These are phyloP conservation scores for Platycheirus albimanus DNA, from an alignment of 2,888 invertebrate genomes.

Conservation along the genomic window DNA sequence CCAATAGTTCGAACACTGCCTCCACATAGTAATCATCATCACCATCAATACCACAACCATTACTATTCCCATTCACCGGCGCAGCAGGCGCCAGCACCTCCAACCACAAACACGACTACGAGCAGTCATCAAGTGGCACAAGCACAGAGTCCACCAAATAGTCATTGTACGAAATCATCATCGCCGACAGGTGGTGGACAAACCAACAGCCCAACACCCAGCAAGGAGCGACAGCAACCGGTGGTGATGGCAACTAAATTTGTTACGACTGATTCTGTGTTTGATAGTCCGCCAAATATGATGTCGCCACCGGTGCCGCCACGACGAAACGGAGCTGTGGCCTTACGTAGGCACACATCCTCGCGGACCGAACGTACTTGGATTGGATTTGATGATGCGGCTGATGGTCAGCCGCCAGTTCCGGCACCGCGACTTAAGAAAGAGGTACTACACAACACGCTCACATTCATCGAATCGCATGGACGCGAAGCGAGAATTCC, in stretches of 20 bases:
- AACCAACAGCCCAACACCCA: neutral
- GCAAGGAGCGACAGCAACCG: neutral
- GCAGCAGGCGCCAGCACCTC: constrained; percentile 75
- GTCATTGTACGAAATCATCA: too few relatives aligned
- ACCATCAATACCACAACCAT: constrained; percentile 68
- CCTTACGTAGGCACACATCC: constrained; percentile 78
- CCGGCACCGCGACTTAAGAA: constrained; percentile 81
- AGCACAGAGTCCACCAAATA: constrained; percentile 60
- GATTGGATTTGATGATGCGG: constrained; percentile 76
- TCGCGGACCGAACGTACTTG: constrained; percentile 78
- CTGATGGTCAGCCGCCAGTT: constrained; percentile 77
- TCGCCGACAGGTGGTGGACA: constrained; percentile 24
- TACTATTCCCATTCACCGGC: constrained; percentile 64
- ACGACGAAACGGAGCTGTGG: constrained; percentile 75
- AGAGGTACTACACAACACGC: constrained; percentile 79
- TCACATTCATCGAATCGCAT: constrained; percentile 67
- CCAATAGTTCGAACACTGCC: constrained; percentile 53
- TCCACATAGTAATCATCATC: constrained; percentile 75
- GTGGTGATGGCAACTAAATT: constrained; percentile 53
- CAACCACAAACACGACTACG: constrained; percentile 75
- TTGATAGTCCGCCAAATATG: constrained; percentile 81
- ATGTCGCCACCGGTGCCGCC: constrained; percentile 82
- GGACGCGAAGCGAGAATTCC: constrained; percentile 59
- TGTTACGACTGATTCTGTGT: constrained; percentile 79
- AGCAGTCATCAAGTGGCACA: constrained; percentile 73